phyloP scores from a whole-genome alignment of 2,888 invertebrate genomes.

The Liopterus haemorrhoidalis region DNA sequence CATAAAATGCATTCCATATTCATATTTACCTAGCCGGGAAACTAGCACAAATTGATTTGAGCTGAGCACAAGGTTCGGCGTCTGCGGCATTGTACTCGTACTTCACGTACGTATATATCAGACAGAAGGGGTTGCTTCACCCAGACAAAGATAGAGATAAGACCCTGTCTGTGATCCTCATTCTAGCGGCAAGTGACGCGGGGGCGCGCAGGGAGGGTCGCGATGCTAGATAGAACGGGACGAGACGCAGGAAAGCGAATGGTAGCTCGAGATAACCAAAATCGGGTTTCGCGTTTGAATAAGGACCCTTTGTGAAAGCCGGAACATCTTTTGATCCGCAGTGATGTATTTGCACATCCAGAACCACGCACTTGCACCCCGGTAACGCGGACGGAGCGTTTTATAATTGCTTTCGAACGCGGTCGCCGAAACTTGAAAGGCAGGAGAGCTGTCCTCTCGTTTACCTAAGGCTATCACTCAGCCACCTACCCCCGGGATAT shows the following conservation, averaged over 20 bases:
- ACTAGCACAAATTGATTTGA: no score
- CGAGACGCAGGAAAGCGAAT: slow-evolving; percentile 8
- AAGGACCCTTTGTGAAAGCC: slow-evolving; percentile 40
- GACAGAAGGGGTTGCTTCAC: no score
- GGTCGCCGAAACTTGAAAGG: not conserved
- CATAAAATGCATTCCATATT: no score
- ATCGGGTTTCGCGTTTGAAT: slow-evolving; percentile 44
- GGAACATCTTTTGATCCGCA: slow-evolving; percentile 43
- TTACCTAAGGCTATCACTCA: slow-evolving; percentile 3
- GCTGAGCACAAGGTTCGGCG: no score
- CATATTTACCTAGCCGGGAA: no score
- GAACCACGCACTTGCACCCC: slow-evolving; percentile 1
- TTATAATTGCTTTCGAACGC: slow-evolving; percentile 1
- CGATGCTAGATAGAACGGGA: no score
- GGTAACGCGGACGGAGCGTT: slow-evolving; percentile 3
- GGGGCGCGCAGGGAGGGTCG: no score
- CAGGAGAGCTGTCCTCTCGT: not conserved
- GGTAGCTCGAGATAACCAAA: slow-evolving; percentile 40
- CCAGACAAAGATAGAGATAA: no score
- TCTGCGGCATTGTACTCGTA: no score
- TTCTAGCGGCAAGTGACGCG: no score
- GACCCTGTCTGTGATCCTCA: no score
- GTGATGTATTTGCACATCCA: slow-evolving; percentile 41
- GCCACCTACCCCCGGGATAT: slow-evolving; percentile 3
- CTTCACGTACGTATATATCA: no score